phyloP scores from a whole-genome alignment of 1,140 invertebrate genomes.

The Spodoptera frugiperda region DNA sequence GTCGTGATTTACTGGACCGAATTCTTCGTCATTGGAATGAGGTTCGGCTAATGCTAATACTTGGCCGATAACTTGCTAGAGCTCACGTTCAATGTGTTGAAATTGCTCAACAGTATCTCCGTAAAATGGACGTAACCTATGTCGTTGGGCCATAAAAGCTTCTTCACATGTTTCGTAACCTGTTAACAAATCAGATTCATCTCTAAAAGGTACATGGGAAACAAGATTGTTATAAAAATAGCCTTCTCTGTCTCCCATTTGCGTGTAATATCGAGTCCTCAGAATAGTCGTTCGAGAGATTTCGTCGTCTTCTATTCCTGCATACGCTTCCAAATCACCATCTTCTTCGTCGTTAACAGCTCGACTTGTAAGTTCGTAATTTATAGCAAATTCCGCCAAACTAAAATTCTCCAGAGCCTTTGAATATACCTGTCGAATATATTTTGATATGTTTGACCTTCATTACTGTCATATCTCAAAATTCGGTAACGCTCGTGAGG shows the following conservation, averaged over 20 bases:
- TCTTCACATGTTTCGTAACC: neutral
- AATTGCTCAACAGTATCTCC: neutral
- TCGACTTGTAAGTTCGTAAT: no score
- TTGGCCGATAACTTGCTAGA: slow-evolving; percentile 6
- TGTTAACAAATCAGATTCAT: neutral
- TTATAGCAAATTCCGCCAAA: no score
- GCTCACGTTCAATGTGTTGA: neutral
- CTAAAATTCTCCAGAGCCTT: no score
- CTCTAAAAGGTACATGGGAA: neutral
- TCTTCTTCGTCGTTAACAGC: no score
- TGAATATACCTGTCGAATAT: no score
- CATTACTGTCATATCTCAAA: no score
- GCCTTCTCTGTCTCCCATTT: neutral
- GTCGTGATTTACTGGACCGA: neutral
- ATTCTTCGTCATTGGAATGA: neutral
- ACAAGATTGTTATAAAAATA: slow-evolving; percentile 15
- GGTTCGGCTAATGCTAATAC: neutral
- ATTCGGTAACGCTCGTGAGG: no score
- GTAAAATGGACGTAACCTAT: neutral
- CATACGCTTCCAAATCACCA: no score
- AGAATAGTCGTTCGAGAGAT: neutral
- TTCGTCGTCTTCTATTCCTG: neutral
- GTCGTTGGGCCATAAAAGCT: neutral
- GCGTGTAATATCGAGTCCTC: slow-evolving; percentile 2
- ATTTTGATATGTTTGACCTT: no score